Percentiles rank a stretch among this genome's conserved stretches.
Conservation (phyloP, 2,888 invertebrate species). For the Acrobasis suavella region DNA sequence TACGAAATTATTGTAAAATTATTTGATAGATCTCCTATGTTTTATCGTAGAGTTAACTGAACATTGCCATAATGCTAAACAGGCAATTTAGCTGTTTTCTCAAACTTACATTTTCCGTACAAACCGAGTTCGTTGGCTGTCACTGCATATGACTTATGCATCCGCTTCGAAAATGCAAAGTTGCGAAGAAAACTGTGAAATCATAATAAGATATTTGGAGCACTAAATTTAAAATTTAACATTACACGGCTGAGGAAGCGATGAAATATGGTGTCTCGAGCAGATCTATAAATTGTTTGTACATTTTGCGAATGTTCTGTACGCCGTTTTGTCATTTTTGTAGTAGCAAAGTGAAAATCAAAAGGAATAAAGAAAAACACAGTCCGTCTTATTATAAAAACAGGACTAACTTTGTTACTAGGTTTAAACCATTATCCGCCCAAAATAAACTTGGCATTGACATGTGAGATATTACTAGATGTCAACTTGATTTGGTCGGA, state of each 20-base stretch:
- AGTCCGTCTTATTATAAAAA: no score
- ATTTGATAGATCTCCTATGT: no score
- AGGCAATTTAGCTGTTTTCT: slow-evolving; percentile 10
- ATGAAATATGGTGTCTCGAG: background rate
- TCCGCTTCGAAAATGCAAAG: slow-evolving; percentile 13
- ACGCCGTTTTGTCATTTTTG: no score
- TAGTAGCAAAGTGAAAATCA: no score
- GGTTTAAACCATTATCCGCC: no score
- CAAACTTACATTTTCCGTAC: background rate
- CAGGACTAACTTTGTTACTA: no score
- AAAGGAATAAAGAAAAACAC: no score
- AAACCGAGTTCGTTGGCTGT: slow-evolving; percentile 3
- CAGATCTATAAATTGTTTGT: background rate
- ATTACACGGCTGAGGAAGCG: slow-evolving; percentile 1
- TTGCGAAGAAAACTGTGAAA: slow-evolving; percentile 15
- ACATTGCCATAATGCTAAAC: background rate
- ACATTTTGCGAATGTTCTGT: background rate
- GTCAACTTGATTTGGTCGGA: no score
- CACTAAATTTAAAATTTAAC: slow-evolving; percentile 15
- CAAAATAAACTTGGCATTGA: no score
- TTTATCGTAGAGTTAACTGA: no score
- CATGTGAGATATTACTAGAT: no score
- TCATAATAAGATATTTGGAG: slow-evolving; percentile 18
- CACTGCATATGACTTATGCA: slow-evolving; percentile 17
- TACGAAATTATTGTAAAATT: no score